These are phyloP conservation scores for Amorpha juglandis DNA, from an alignment of 2,888 invertebrate species.

Conservation along the genomic window DNA sequence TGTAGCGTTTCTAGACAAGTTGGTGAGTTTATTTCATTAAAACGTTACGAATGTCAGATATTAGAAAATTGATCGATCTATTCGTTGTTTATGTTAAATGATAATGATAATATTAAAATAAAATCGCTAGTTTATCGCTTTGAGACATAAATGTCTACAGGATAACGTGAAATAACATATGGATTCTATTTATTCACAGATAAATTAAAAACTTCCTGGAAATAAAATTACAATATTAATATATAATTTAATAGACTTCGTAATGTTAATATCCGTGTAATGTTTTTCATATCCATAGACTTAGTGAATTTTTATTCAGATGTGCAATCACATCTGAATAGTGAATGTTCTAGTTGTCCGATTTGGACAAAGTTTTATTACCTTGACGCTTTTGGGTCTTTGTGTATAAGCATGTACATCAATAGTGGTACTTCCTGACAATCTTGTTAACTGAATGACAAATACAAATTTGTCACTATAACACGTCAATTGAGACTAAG, in stretches of 20 bases:
- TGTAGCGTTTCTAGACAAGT: not conserved
- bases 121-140: no score
- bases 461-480: conserved; percentile 59
- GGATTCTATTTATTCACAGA: no score
- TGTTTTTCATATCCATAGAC: no score
- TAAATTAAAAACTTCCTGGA: no score
- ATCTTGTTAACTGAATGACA: conserved; percentile 69
- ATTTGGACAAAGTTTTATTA: conserved; percentile 54
- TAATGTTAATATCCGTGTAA: no score
- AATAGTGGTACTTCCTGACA: conserved; percentile 63
- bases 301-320: not conserved
- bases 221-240: not conserved
- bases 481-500: conserved; percentile 66
- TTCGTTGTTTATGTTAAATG: not conserved
- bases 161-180: no score
- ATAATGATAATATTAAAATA: no score
- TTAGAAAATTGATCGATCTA: no score
- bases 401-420: conserved; percentile 53
- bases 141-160: no score
- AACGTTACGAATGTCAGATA: no score
- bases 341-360: conserved; percentile 33
- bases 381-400: conserved; percentile 64
- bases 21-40: not conserved
- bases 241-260: no score
- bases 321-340: conserved; percentile 29